Base-by-base conservation (phyloP, 2,797 vertebrate species). In the Alca torda region DNA sequence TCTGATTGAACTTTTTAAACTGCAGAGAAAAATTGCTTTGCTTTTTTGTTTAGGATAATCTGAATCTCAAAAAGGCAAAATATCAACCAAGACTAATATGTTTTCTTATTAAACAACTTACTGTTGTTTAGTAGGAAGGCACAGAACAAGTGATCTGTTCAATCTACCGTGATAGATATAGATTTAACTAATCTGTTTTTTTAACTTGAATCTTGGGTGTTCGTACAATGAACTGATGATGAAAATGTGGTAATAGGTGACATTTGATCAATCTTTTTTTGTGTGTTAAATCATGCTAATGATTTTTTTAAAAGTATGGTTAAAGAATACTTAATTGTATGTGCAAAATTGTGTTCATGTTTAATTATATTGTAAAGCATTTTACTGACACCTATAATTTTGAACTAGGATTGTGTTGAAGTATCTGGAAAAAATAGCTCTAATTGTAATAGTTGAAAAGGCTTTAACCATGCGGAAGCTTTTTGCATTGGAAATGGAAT, bases 291-390 rank as follows among this genome's bases (percentile, higher is more conserved):
- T 85, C 72, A 60, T 20, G 31, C 48, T 89, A 85, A 92, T 92
- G 60, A 60, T 56, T 93, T 94, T 15, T 83, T 83, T 87, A 13
- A 12, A 69, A 50, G 16, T 31, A 60, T 63, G 41, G 60, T 75
- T 88, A 85, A 90, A 78, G 57, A 93, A 93, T 78, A 45, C 37
- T 41, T 87, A 90, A 90, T 87, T 41, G 8, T 43, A 61, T 67
- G 35, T 60, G 41, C 25, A 80, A 81, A 95, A 83, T 90, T 89
- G 80, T 89, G 26, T 78, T 75, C 70, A 21, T 73, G 35, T 74
- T 95, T 92, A 92, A 95, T 94, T 89, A 74, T 53, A 60, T 41
- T 80, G 51, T 91, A 78, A 89, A 90, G 57, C n/a, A 68, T 93
- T 92, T 72, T 87, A 65, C 11, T 65, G 89, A 81, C n/a, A 75